Percentiles rank a stretch among this genome's conserved stretches.
These are phyloP conservation scores for Drepanosiphum platanoidis DNA, from an alignment of 2,888 invertebrate species.

Conservation along the genomic window DNA sequence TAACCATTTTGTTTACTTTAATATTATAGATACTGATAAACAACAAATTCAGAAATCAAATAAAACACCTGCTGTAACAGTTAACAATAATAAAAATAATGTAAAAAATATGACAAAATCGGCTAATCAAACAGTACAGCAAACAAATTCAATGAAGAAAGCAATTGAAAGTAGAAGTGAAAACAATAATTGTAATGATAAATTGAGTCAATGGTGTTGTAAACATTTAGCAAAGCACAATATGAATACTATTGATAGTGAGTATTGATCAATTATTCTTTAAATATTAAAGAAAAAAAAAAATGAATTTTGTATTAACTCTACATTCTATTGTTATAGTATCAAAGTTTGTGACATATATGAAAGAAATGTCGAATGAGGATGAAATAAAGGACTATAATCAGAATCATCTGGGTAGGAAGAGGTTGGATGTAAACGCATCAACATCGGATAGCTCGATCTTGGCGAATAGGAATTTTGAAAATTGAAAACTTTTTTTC, in stretches of 20 bases:
- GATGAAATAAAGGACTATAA: conserved; percentile 95
- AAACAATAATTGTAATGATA: conserved; percentile 70
- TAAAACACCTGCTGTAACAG: conserved; percentile 32
- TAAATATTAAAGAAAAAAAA: neutral
- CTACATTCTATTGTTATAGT: no score
- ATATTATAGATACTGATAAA: conserved; percentile 41
- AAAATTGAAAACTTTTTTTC: conserved; percentile 52
- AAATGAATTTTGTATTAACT: no score
- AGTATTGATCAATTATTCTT: conserved; percentile 66
- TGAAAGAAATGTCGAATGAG: conserved; percentile 93
- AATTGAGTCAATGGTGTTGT: conserved; percentile 90
- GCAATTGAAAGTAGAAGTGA: conserved; percentile 56
- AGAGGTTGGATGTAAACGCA: no score
- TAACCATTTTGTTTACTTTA: no score
- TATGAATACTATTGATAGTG: conserved; percentile 81
- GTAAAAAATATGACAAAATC: conserved; percentile 42
- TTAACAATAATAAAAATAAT: conserved; percentile 51
- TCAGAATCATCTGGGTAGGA: conserved; percentile 87
- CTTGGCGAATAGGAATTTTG: conserved; percentile 70
- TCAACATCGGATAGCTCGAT: no score
- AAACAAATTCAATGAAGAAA: conserved; percentile 58
- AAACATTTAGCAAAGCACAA: conserved; percentile 73
- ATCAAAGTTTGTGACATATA: conserved; percentile 90
- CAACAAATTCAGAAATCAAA: conserved; percentile 34
- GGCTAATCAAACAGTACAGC: conserved; percentile 38